Conservation (phyloP, 2,113 vertebrate genomes). For the Callorhinus ursinus region DNA sequence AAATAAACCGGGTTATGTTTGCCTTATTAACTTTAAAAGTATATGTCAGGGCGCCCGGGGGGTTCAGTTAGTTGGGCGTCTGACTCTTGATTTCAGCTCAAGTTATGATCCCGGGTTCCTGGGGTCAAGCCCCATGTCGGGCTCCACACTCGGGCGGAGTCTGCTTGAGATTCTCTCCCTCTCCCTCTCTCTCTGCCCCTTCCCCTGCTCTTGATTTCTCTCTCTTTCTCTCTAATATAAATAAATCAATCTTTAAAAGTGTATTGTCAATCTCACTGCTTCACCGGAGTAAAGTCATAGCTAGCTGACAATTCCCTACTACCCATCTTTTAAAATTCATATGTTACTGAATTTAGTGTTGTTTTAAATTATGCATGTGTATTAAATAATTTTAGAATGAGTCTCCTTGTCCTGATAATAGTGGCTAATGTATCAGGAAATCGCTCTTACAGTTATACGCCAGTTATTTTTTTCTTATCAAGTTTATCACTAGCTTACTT, state of each 20-base stretch:
- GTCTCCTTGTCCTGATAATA: background rate
- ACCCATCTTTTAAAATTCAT: background rate
- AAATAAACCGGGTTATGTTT: background rate
- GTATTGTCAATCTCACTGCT: background rate
- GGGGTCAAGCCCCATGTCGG: background rate
- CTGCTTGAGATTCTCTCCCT: background rate
- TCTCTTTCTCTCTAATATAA: background rate
- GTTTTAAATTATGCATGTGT: background rate
- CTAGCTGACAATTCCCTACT: background rate
- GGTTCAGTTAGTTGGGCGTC: background rate
- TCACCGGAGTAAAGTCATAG: background rate
- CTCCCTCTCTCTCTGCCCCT: background rate
- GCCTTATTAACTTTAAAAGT: background rate
- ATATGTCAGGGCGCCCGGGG: background rate
- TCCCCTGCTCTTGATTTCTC: background rate
- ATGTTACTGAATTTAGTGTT: background rate
- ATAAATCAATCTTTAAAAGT: background rate
- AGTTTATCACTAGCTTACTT: background rate
- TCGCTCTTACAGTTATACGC: background rate
- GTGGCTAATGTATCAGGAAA: background rate
- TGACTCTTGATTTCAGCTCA: background rate
- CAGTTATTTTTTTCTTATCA: background rate
- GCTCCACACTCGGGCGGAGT: background rate
- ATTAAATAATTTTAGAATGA: background rate
- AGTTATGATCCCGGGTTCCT: background rate